Conservation (phyloP, 2,797 vertebrate genomes). For the Arctocebus calabarensis region DNA sequence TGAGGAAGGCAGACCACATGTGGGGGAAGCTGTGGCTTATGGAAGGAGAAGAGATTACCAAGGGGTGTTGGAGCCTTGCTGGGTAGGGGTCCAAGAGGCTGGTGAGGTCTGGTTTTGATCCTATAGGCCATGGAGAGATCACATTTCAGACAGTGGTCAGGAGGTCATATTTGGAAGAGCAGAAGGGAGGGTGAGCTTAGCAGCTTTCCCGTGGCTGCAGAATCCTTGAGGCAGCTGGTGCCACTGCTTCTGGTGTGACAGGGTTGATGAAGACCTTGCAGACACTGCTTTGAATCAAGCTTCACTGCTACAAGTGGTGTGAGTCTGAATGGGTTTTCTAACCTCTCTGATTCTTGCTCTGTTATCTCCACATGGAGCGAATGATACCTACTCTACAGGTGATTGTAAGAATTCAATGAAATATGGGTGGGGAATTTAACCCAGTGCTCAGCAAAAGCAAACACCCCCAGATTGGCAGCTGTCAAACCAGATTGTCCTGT, state of each 20-base stretch:
- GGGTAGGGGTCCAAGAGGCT: not conserved
- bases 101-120: not conserved
- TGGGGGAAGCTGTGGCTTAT: not conserved
- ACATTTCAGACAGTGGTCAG: not conserved
- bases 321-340: not conserved
- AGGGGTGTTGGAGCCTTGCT: not conserved
- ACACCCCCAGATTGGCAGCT: not conserved
- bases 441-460: not conserved
- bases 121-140: not conserved
- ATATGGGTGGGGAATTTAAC: not conserved
- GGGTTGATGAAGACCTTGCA: not conserved
- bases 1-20: not conserved
- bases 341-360: not conserved
- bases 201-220: not conserved
- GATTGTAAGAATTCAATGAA: not conserved
- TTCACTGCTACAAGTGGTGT: not conserved
- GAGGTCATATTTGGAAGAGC: not conserved
- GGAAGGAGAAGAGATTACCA: not conserved
- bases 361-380: not conserved
- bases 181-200: not conserved
- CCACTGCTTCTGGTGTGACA: not conserved
- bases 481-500: not conserved
- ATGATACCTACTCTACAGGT: too few relatives aligned
- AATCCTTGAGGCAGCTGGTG: fast-evolving
- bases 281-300: not conserved